phyloP scores from a whole-genome alignment of 2,888 invertebrate species.

The Leptogaster cylindrica region DNA sequence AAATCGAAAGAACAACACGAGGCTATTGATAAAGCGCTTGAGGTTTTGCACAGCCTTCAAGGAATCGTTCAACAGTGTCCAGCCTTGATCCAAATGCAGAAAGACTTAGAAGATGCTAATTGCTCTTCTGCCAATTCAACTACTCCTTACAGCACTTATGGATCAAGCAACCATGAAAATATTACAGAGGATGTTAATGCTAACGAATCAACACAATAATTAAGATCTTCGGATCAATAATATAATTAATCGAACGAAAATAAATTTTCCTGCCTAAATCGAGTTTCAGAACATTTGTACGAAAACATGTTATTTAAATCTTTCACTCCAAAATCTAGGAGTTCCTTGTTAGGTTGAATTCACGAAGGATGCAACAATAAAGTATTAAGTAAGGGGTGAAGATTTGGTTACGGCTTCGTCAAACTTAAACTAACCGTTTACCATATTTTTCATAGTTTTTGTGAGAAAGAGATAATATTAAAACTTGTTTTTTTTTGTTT shows the following conservation, averaged over 20 bases:
- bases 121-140: constrained; percentile 63
- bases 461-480: too few relatives aligned
- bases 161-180: constrained; percentile 16
- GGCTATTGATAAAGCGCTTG: constrained; percentile 68
- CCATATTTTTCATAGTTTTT: too few relatives aligned
- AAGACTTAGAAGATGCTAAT: constrained; percentile 66
- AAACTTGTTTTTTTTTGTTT: too few relatives aligned
- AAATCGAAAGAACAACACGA: constrained; percentile 70
- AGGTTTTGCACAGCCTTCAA: constrained; percentile 65
- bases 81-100: constrained; percentile 66
- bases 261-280: constrained; percentile 48
- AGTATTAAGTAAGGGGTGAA: too few relatives aligned
- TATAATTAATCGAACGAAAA: constrained; percentile 47
- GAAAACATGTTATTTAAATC: constrained; percentile 14
- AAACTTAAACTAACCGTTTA: too few relatives aligned
- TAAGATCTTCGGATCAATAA: constrained; percentile 13
- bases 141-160: constrained; percentile 52
- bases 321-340: neutral
- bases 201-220: constrained; percentile 43
- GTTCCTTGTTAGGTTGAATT: neutral
- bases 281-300: constrained; percentile 30
- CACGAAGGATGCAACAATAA: too few relatives aligned
- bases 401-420: too few relatives aligned
- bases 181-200: constrained; percentile 47
- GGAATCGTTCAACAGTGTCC: constrained; percentile 65